Percentiles rank a stretch among this genome's conserved stretches.
These are phyloP conservation scores for Drosophila biarmipes DNA, from an alignment of 1,140 invertebrate genomes.

Conservation along the genomic window DNA sequence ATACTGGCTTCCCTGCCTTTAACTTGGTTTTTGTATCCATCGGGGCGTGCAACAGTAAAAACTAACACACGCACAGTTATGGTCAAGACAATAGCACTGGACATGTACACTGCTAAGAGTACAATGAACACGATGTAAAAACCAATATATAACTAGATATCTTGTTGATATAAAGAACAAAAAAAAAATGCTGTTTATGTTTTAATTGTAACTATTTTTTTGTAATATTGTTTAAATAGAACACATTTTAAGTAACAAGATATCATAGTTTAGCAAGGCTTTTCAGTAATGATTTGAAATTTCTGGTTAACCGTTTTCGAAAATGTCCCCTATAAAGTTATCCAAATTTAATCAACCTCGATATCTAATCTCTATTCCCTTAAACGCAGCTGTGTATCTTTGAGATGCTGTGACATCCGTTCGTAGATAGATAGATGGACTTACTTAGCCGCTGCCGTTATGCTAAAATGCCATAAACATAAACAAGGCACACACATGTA, in stretches of 20 bases:
- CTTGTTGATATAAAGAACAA: too few relatives aligned
- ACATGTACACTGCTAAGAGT: not conserved
- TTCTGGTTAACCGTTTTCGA: not conserved
- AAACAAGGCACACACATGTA: conserved; percentile 53
- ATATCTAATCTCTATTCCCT: not conserved
- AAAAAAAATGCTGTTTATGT: too few relatives aligned
- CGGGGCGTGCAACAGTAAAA: conserved; percentile 11
- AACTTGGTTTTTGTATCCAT: conserved; percentile 17
- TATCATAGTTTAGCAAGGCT: too few relatives aligned
- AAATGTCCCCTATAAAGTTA: not conserved
- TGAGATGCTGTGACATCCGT: conserved; percentile 22
- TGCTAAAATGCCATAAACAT: conserved; percentile 75
- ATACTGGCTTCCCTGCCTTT: not conserved
- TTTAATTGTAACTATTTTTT: too few relatives aligned
- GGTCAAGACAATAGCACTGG: conserved; percentile 5
- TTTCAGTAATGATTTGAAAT: too few relatives aligned
- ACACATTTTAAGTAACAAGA: too few relatives aligned
- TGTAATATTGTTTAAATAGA: too few relatives aligned
- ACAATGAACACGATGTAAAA: not conserved
- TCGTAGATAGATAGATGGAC: conserved; percentile 20
- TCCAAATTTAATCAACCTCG: not conserved
- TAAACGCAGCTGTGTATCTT: conserved; percentile 12
- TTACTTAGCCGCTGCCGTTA: conserved; percentile 42
- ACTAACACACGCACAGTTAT: not conserved
- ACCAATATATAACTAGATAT: too few relatives aligned